Evolutionary conservation across 2,113 vertebrate genomes (phyloP), one percentile per base, ranked within the genome.

Genomic region (Hypanus sabinus): DNA sequence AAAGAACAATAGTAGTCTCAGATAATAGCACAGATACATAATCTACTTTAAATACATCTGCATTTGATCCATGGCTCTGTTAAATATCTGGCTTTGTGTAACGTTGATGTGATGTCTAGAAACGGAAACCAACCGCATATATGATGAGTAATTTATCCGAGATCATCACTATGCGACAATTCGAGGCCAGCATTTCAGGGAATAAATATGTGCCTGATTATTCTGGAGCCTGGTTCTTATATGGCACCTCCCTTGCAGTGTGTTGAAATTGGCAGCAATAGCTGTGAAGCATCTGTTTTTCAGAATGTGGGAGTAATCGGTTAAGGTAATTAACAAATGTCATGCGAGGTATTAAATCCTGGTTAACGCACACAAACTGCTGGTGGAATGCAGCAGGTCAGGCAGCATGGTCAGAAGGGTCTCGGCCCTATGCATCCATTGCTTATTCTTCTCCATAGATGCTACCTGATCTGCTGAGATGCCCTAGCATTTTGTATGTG

Each of bases 281-380:
- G 91, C 91, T 93, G 70, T 93, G 36, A 93, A 93, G 73, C 91
- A 93, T 93, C 91, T 93, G 91, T 46, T 73, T 46, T 22, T 75
- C 55, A 46, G 36, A 93, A 93, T 93, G 73, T 75, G 36, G 91
- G 70, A 93, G 70, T 93, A 75, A 93, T 93, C 91, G 5, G 38
- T 75, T 65, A 71, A 33, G 24, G 70, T 73, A 93, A 93, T 93
- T 93, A 93, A 93, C 68, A 93, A 93, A 93, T 93, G 71, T 70
- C 73, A 70, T 33, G 30, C 62, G 55, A 9, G 55, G 70, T 73
- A 46, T 27, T 93, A 93, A 46, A 3, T 46, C 46, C 46, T 46
- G 46, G 46, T 46, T 46, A 46, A 46, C 46, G 4, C 46, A 46
- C 46, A 46, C 46, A 46, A 46, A 46, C 2, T 46, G 4, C 46